A percentile compares a stretch with the other conserved stretches of the same genome.
These are phyloP conservation scores for Pachydiplax longipennis DNA, from an alignment of 2,888 invertebrate species.

Conservation along the genomic window DNA sequence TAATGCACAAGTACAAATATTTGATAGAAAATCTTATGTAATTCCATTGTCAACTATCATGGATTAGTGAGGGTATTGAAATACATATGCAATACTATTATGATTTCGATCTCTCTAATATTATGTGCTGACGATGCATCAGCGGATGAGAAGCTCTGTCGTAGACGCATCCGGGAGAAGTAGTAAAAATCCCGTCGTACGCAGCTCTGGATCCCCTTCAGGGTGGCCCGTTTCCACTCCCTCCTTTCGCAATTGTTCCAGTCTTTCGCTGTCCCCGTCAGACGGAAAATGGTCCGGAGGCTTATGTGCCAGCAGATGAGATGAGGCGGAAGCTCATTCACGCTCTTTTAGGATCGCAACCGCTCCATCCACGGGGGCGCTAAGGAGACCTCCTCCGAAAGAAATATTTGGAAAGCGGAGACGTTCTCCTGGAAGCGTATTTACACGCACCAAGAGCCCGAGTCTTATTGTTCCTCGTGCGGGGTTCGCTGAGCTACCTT, in stretches of 20 bases:
- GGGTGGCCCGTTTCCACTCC: background rate
- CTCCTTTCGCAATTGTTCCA: background rate
- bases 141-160: no score
- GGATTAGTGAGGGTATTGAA: no score
- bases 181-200: background rate
- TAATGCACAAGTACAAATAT: no score
- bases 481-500: background rate
- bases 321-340: background rate
- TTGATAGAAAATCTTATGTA: no score
- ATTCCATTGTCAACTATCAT: no score
- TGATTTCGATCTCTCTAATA: no score
- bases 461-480: background rate
- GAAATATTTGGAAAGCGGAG: no score
- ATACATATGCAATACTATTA: no score
- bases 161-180: background rate
- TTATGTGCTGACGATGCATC: no score
- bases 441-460: no score
- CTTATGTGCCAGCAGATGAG: background rate
- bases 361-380: background rate
- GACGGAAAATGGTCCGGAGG: slow-evolving; percentile 2
- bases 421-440: no score
- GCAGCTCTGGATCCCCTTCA: background rate
- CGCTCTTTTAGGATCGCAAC: background rate
- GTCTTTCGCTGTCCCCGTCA: slow-evolving; percentile 11
- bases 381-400: no score